phyloP scores from a whole-genome alignment of 2,113 vertebrate species.

The Dicrurus megarhynchus region DNA sequence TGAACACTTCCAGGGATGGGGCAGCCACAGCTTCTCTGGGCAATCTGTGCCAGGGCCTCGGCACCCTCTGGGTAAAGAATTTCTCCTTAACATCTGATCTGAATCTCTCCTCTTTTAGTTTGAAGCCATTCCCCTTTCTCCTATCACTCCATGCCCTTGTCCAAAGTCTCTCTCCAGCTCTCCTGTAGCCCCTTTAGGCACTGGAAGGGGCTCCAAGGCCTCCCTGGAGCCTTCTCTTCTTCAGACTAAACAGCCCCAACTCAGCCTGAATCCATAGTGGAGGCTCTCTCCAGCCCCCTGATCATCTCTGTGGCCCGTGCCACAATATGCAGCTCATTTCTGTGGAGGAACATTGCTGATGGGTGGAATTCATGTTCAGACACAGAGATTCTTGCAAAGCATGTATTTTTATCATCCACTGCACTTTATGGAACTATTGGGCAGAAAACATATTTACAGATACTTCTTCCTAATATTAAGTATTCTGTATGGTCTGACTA shows the following conservation, averaged over 20 bases:
- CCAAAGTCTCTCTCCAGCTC: neutral
- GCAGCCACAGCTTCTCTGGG: neutral
- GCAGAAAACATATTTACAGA: neutral
- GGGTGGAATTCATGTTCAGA: neutral
- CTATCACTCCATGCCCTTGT: neutral
- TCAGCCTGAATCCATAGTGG: neutral
- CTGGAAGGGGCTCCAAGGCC: neutral
- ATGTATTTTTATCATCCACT: neutral
- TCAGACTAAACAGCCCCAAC: neutral
- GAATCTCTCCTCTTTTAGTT: neutral
- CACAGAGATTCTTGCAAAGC: neutral
- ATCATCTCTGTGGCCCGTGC: rapidly evolving
- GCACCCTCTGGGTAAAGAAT: neutral
- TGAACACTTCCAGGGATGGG: neutral
- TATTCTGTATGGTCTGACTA: neutral
- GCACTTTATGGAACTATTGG: neutral
- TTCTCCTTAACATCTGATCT: neutral
- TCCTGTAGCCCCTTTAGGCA: neutral
- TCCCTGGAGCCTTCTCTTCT: neutral
- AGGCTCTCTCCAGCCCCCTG: neutral
- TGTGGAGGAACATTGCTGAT: neutral
- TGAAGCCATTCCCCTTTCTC: neutral
- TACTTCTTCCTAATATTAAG: neutral
- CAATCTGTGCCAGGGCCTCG: neutral
- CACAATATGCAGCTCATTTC: neutral